Percentiles rank a stretch among this genome's conserved stretches.
These are phyloP conservation scores for Erebia epiphron DNA, from an alignment of 2,888 invertebrate species.

Conservation along the genomic window DNA sequence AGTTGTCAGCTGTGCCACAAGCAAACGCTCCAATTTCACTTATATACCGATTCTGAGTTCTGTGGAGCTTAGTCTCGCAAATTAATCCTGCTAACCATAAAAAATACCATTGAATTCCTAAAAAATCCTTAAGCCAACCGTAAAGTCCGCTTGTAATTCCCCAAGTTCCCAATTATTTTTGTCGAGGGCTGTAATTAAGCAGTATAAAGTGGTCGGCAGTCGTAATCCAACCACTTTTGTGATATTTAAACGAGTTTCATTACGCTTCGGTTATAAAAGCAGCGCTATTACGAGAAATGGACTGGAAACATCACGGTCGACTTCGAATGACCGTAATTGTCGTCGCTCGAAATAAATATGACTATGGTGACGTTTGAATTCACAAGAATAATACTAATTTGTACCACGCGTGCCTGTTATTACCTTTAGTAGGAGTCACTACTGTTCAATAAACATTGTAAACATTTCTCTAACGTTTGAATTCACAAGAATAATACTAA, in stretches of 20 bases:
- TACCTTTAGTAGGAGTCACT: background rate
- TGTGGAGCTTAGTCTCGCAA: background rate
- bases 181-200: conserved; percentile 79
- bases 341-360: conserved; percentile 50
- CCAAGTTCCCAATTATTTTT: conserved; percentile 79
- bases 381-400: conserved; percentile 28
- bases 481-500: no score
- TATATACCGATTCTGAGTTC: background rate
- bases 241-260: conserved; percentile 81
- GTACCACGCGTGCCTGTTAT: background rate
- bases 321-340: conserved; percentile 74
- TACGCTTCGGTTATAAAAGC: conserved; percentile 79
- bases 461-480: no score
- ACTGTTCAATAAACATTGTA: background rate
- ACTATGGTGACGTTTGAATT: conserved; percentile 51
- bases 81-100: conserved; percentile 15
- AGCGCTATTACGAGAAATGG: conserved; percentile 76
- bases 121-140: conserved; percentile 54
- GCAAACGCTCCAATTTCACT: no score
- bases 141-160: conserved; percentile 69
- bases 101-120: conserved; percentile 33
- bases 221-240: conserved; percentile 80
- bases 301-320: conserved; percentile 77
- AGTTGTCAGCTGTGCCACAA: no score
- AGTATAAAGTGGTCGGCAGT: conserved; percentile 74